phyloP scores from a whole-genome alignment of 2,888 invertebrate genomes.

The Melanargia galathea region DNA sequence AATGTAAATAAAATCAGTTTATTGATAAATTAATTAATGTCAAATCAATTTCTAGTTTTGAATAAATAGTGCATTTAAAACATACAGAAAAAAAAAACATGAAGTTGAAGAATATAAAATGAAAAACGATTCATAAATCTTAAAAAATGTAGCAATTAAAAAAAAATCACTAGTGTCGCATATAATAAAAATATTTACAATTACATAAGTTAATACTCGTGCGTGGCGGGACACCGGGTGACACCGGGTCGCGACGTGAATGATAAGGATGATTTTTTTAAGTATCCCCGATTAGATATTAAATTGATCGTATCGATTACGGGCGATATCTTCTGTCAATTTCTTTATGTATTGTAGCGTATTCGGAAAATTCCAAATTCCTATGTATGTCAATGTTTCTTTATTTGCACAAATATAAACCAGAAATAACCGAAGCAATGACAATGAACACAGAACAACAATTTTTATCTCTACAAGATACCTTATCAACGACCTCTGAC shows the following conservation, averaged over 20 bases:
- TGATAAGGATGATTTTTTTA: conserved; percentile 18
- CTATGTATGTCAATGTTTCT: conserved; percentile 7
- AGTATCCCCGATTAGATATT: conserved; percentile 18
- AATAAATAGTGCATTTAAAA: no score
- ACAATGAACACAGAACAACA: conserved; percentile 14
- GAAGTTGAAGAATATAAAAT: no score
- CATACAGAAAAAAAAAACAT: no score
- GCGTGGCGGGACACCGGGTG: background rate
- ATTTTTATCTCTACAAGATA: conserved; percentile 9
- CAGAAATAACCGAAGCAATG: conserved; percentile 3
- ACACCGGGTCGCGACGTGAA: background rate
- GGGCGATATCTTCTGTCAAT: conserved; percentile 11
- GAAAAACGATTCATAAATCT: no score
- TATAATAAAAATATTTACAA: background rate
- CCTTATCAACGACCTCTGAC: conserved; percentile 5
- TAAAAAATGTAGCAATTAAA: no score
- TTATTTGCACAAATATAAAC: conserved; percentile 12
- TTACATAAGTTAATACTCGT: background rate
- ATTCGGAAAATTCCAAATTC: conserved; percentile 7
- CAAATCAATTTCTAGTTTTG: no score
- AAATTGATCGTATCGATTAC: conserved; percentile 17
- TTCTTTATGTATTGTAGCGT: background rate
- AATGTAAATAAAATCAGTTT: no score
- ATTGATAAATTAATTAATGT: no score
- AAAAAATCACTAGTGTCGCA: background rate